Evolutionary conservation across 2,797 vertebrate species (phyloP).

Genomic region (Cichlasoma orientale): DNA sequence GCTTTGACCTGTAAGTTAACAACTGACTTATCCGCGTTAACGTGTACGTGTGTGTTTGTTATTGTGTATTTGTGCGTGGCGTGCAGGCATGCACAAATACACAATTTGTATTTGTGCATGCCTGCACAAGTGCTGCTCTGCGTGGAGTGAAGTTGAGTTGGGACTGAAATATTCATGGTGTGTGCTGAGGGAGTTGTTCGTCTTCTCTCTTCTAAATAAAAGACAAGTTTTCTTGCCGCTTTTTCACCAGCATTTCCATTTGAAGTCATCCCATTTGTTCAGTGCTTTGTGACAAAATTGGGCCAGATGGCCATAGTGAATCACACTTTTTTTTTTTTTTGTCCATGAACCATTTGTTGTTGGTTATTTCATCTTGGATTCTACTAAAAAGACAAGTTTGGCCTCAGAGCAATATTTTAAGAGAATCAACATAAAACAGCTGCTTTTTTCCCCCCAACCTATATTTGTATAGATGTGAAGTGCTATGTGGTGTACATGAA

Average conservation of each 20-base stretch:
- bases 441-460: background rate
- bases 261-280: constrained; percentile 27
- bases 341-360: background rate
- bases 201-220: constrained; percentile 64
- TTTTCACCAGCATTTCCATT: constrained; percentile 33
- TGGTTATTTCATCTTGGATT: background rate
- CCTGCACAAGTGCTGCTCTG: constrained; percentile 42
- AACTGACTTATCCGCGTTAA: background rate
- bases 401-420: background rate
- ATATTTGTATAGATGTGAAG: background rate
- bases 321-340: background rate
- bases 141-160: constrained; percentile 42
- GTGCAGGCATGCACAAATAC: constrained; percentile 9
- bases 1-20: constrained; percentile 96
- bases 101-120: too few relatives aligned
- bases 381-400: background rate
- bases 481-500: background rate
- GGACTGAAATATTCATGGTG: constrained; percentile 70
- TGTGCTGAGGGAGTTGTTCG: constrained; percentile 42
- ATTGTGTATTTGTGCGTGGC: background rate
- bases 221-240: constrained; percentile 45
- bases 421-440: background rate
- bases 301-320: background rate
- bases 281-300: constrained; percentile 37
- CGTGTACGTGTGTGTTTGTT: constrained; percentile 9